phyloP scores from a whole-genome alignment of 2,113 vertebrate genomes.

The Osmerus eperlanus region DNA sequence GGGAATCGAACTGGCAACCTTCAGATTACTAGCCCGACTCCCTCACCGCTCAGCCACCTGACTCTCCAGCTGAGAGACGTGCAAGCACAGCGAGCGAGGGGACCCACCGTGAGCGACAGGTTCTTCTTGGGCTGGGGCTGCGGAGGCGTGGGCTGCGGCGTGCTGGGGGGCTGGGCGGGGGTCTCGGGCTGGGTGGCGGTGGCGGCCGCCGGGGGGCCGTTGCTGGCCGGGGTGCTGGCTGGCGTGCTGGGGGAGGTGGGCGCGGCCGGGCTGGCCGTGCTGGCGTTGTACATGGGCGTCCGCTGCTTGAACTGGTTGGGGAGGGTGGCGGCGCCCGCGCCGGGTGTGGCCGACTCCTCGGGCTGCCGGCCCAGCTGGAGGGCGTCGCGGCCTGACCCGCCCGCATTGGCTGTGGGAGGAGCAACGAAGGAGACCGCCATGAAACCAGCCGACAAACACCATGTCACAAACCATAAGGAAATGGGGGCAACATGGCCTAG shows the following conservation, averaged over 20 bases:
- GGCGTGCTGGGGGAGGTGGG: conserved; percentile 82
- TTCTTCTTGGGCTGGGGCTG: conserved; percentile 85
- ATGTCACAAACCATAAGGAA: background rate
- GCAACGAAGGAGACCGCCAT: background rate
- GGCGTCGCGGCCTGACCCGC: conserved; percentile 80
- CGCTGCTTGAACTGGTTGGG: conserved; percentile 93
- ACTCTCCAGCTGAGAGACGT: too few relatives aligned
- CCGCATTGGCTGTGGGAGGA: conserved; percentile 57
- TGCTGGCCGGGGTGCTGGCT: conserved; percentile 81
- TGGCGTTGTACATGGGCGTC: conserved; percentile 92
- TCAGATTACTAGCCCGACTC: too few relatives aligned
- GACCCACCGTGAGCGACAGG: conserved; percentile 86
- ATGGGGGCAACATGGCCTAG: background rate
- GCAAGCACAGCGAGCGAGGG: background rate
- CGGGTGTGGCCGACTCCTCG: conserved; percentile 79
- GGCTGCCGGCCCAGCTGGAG: conserved; percentile 83
- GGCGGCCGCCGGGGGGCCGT: conserved; percentile 71
- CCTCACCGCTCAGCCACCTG: too few relatives aligned
- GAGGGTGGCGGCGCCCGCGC: conserved; percentile 71
- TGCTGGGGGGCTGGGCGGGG: conserved; percentile 70
- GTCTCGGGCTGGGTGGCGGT: conserved; percentile 80
- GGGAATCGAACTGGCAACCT: too few relatives aligned
- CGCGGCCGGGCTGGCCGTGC: conserved; percentile 74
- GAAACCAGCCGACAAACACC: background rate
- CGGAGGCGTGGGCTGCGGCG: conserved; percentile 49